Evolutionary conservation across 92 coral and sea anemone genomes (phyloP), one percentile per base, ranked within the genome.

Genomic region (Galaxea fascicularis): DNA sequence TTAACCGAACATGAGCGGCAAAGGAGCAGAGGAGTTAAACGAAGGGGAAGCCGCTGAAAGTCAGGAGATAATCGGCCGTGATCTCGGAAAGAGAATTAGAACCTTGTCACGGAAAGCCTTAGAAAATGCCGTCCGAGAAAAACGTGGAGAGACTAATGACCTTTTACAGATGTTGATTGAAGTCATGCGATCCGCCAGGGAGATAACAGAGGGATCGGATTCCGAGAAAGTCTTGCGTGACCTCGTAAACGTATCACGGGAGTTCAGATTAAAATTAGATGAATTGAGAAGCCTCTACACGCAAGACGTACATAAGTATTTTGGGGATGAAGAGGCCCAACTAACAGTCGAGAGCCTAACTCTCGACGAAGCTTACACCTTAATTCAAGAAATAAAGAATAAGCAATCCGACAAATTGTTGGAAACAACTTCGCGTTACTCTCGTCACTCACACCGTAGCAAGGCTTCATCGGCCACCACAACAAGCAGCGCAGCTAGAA

Each of bases 141-240:
- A 79, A 27, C 85, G 65, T 60, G 46, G 39, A 9, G 85, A 79
- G 35, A 0, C 26, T 46, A 49, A 65, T 35, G 17, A 4, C 27
- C 41, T 79, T 21, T 47, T 29, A 26, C 60, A 49, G 17, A 12
- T 29, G 52, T 21, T 79, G 16, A 65, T 41, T 65, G 70, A 29
- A 10, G 75, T 30, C n/a, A 79, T 66, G 59, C 85, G 75, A 66
- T 65, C 85, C 75, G 76, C 76, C 16, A 70, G 67, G 64, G 59
- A 27, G 76, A 75, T 46, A 14, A 73, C 27, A 30, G 63, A 79
- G 39, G 59, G 76, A 71, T 79, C 74, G 35, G 59, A 79, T 49
- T 18, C 39, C 31, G 64, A 66, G 12, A 16, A 27, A 21, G 65
- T 53, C 45, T 66, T 79, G 47, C 75, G 53, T 49, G 75, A 66